A percentile compares a stretch with the other conserved stretches of the same genome.
phyloP scores from a whole-genome alignment of 2,888 invertebrate genomes.

The Tridacna gigas region DNA sequence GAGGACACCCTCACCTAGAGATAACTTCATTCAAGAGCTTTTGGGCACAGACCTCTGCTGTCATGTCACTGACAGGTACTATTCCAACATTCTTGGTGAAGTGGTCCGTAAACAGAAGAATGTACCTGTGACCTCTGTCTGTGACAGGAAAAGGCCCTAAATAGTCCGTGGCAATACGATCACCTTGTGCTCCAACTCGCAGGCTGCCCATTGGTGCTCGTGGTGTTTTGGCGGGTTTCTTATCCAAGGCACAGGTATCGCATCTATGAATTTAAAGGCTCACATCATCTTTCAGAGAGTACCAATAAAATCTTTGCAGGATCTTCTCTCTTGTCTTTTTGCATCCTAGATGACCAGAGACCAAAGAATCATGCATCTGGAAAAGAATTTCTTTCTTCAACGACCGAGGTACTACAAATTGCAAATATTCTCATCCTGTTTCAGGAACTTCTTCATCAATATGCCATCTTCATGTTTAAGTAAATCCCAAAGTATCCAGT shows the following conservation, averaged over 20 bases:
- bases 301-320: slow-evolving; percentile 9
- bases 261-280: slow-evolving; percentile 18
- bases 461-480: background rate
- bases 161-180: slow-evolving; percentile 20
- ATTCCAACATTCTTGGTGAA: slow-evolving; percentile 33
- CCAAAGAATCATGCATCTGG: slow-evolving; percentile 4
- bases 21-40: slow-evolving; percentile 44
- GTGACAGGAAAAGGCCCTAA: slow-evolving; percentile 31
- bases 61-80: slow-evolving; percentile 3
- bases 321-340: slow-evolving; percentile 7
- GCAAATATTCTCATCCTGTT: background rate
- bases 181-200: slow-evolving; percentile 32
- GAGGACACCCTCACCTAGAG: slow-evolving; percentile 38
- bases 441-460: background rate
- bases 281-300: slow-evolving; percentile 31
- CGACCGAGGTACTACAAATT: background rate
- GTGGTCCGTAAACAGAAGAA: slow-evolving; percentile 22
- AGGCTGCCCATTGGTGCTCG: slow-evolving; percentile 14
- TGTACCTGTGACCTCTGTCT: slow-evolving; percentile 20
- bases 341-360: slow-evolving; percentile 13
- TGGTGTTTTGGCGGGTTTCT: slow-evolving; percentile 43
- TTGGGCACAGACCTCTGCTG: slow-evolving; percentile 18
- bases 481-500: slow-evolving; percentile 19
- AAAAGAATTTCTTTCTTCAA: background rate
- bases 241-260: slow-evolving; percentile 33